Evolutionary conservation across 1,140 invertebrate species (phyloP).

Genomic region (Zaprionus ghesquierei): DNA sequence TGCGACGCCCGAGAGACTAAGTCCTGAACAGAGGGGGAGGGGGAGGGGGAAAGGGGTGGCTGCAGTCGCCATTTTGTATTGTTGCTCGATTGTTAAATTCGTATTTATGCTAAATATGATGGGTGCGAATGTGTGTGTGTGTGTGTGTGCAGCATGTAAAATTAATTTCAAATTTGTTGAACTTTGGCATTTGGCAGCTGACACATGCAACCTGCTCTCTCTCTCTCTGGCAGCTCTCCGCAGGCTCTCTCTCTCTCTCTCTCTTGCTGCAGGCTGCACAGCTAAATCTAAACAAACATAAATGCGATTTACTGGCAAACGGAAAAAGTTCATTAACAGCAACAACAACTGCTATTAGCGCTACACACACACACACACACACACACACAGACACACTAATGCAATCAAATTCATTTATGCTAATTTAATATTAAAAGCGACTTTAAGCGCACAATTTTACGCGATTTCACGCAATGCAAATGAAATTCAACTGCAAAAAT

Average conservation of each 20-base stretch:
- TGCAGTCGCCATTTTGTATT: constrained; percentile 29
- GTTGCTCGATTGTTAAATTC: constrained; percentile 23
- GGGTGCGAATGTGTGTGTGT: not conserved
- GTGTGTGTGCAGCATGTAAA: constrained; percentile 8
- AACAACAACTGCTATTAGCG: constrained; percentile 1
- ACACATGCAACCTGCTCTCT: constrained; percentile 15
- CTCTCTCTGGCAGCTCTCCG: not conserved
- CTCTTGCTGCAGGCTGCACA: too few species aligned
- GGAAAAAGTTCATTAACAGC: constrained; percentile 34
- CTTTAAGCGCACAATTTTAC: constrained; percentile 14
- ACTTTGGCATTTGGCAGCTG: constrained; percentile 36
- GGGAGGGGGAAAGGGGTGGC: too few species aligned
- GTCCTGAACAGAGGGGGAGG: too few species aligned
- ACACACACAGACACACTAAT: too few species aligned
- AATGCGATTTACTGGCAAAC: not conserved
- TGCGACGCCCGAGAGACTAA: too few species aligned
- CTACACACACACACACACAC: too few species aligned
- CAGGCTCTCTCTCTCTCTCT: not conserved
- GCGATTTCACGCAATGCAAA: constrained; percentile 17
- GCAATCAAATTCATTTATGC: constrained; percentile 36
- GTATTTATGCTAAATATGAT: constrained; percentile 21
- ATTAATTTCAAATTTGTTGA: constrained; percentile 31
- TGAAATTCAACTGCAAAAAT: constrained; percentile 36
- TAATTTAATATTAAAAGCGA: constrained; percentile 38
- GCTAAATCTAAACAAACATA: too few species aligned